Evolutionary conservation across 2,113 vertebrate genomes (phyloP).

Genomic region (Lophura nycthemera): DNA sequence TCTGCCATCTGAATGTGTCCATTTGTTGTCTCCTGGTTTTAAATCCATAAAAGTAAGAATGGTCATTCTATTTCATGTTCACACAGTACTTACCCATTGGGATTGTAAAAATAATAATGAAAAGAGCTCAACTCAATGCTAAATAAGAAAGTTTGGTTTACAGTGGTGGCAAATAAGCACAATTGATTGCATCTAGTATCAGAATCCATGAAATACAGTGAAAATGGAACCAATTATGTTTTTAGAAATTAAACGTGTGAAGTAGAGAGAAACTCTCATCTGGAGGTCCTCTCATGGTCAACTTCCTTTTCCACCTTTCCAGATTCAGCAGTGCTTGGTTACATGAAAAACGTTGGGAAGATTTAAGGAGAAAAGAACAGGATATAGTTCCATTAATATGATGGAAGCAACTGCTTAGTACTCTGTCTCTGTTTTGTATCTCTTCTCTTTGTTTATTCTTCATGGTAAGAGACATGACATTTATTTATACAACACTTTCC

Average conservation of each 20-base stretch:
- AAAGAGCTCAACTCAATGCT: not conserved
- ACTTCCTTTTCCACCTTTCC: slow-evolving; percentile 52
- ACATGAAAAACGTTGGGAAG: not conserved
- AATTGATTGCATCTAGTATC: not conserved
- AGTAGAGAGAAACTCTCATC: not conserved
- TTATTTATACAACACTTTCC: slow-evolving; percentile 36
- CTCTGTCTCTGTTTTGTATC: slow-evolving; percentile 47
- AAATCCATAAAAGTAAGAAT: not conserved
- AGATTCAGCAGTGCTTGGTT: slow-evolving; percentile 46
- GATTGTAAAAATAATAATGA: not conserved
- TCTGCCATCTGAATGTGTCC: not conserved
- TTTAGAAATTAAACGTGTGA: not conserved
- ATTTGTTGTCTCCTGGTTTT: not conserved
- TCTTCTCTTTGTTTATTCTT: slow-evolving; percentile 49
- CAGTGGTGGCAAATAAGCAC: not conserved
- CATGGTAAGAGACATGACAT: slow-evolving; percentile 47
- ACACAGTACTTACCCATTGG: not conserved
- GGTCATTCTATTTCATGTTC: not conserved
- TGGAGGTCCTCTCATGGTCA: slow-evolving; percentile 5
- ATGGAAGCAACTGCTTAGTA: slow-evolving; percentile 39
- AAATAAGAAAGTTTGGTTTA: not conserved
- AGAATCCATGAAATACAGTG: not conserved
- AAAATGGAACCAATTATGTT: not conserved
- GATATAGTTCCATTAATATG: slow-evolving; percentile 37
- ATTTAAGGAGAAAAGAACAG: slow-evolving; percentile 46